Base-by-base conservation (phyloP, 2,797 vertebrate genomes). In the Phoebastria nigripes region DNA sequence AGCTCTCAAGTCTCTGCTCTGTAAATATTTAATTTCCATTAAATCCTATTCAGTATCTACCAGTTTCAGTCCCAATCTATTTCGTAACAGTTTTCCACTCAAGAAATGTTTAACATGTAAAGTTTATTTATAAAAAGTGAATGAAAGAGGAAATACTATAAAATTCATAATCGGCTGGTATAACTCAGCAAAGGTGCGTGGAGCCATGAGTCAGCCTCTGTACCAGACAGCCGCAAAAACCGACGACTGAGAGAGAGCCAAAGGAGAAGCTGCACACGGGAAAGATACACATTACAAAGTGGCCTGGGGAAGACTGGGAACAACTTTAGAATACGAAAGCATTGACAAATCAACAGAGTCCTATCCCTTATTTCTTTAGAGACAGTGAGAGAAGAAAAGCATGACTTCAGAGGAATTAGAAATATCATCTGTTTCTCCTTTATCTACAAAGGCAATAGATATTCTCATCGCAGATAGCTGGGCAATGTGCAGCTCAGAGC, bases 121-220 rank as follows among this genome's bases (percentile, higher is more conserved):
- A 54, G 35, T 44, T 81, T 29, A 12, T 54, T 61, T 29, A 46
- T 76, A 25, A 39, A 59, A 28, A 37, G 62, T 3, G 47, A 81
- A 72, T 8, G 41, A 31, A 76, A 28, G 49, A 28, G 37, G 49
- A 63, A 89, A 62, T 31, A 3, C 18, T 37, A 6, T 8, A 7
- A 69, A 82, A 66, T 29, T 18, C 13, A 1, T 1, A 0, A 1
- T 5, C 2, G 4, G 55, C 13, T 41, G 71, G 16, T 26, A 3
- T 5, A 28, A 46, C 16, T 31, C 35, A 6, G 72, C 5, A 42
- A 25, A 35, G 26, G 15, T 12, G 9, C 6, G 2, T 0, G 9
- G 59, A 26, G 62, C 25, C 15, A 3, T 5, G 22, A 47, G 83
- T 22, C 46, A 54, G 37, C 11, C 41, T 17, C 17, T 13, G 29